Conservation (phyloP, 2,888 invertebrate genomes). For the Belgica antarctica region DNA sequence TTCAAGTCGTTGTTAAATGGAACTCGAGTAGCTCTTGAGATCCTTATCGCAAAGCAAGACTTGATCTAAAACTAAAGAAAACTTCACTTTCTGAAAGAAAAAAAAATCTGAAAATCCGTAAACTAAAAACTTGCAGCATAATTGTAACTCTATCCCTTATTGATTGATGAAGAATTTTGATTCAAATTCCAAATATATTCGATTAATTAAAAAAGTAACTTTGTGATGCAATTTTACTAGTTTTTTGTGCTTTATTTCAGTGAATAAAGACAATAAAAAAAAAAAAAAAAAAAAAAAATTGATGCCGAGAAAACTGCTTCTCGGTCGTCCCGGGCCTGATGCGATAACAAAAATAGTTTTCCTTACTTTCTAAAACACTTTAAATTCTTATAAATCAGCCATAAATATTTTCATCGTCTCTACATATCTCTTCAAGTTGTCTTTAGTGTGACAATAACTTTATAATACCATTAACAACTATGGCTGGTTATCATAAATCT, state of each 20-base stretch:
- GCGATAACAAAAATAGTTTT: too few relatives aligned
- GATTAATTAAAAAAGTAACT: not conserved
- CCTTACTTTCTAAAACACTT: too few relatives aligned
- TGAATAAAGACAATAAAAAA: too few relatives aligned
- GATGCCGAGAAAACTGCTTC: too few relatives aligned
- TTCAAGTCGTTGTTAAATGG: constrained; percentile 2
- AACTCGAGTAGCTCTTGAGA: not conserved
- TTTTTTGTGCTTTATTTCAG: not conserved
- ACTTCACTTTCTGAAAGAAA: not conserved
- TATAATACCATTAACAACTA: not conserved
- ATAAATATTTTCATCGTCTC: not conserved
- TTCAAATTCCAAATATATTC: constrained; percentile 39
- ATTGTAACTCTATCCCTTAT: not conserved
- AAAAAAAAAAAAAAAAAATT: too few relatives aligned
- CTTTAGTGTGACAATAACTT: too few relatives aligned
- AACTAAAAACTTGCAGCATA: too few relatives aligned
- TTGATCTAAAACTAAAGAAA: not conserved
- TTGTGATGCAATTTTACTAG: not conserved
- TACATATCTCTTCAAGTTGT: not conserved
- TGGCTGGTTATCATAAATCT: not conserved
- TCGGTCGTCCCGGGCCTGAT: too few relatives aligned
- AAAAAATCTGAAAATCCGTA: not conserved
- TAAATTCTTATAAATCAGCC: not conserved
- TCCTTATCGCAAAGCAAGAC: not conserved
- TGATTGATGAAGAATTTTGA: constrained; percentile 34